phyloP scores from a whole-genome alignment of 1,140 invertebrate genomes.

The Caerostris darwini region DNA sequence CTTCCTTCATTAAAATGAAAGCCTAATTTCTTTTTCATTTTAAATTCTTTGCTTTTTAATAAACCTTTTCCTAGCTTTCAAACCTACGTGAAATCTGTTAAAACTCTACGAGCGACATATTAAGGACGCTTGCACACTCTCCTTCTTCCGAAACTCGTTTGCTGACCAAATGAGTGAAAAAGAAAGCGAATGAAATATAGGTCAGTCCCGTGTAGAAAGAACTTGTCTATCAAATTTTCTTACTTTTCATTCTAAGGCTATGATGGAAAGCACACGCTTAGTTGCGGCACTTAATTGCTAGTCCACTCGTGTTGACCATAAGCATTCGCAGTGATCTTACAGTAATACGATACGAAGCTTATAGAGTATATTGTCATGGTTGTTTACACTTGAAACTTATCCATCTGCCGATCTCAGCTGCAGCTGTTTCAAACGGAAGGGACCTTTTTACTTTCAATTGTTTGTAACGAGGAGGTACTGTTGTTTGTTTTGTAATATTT shows the following conservation, averaged over 20 bases:
- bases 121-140: conserved; percentile 23
- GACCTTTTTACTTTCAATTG: neutral
- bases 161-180: conserved; percentile 59
- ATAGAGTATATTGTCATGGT: neutral
- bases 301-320: conserved; percentile 17
- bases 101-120: conserved; percentile 16
- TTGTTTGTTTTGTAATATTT: neutral
- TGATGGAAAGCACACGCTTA: conserved; percentile 38
- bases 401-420: neutral
- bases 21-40: neutral
- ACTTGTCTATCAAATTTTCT: conserved; percentile 66
- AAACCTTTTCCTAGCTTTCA: neutral
- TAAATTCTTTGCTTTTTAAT: conserved; percentile 7
- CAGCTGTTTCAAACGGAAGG: neutral
- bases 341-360: neutral
- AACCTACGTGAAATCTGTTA: neutral
- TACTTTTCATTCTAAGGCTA: conserved; percentile 20
- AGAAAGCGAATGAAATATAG: conserved; percentile 69
- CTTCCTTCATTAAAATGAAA: neutral
- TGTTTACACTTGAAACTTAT: neutral
- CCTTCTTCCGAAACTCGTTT: conserved; percentile 65
- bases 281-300: conserved; percentile 60
- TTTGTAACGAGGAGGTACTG: neutral
- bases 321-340: conserved; percentile 18
- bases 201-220: conserved; percentile 39